A percentile compares a stretch with the other conserved stretches of the same genome.
Evolutionary conservation across 2,888 invertebrate species (phyloP).

Genomic region (Parnassius mnemosyne): DNA sequence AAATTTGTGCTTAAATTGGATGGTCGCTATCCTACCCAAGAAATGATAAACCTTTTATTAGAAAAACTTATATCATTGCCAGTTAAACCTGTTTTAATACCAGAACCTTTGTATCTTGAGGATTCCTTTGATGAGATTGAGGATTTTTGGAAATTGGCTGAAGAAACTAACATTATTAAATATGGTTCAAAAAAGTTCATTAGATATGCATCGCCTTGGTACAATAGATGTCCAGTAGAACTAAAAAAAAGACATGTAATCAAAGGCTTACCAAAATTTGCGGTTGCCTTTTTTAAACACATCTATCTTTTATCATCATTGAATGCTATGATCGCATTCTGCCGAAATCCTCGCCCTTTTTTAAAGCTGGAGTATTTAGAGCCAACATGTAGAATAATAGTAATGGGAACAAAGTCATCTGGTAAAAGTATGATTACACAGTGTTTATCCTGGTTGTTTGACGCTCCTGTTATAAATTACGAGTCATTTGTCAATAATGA

Average conservation of each 20-base stretch:
- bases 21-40: constrained; percentile 66
- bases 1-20: constrained; percentile 81
- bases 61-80: constrained; percentile 57
- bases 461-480: constrained; percentile 67
- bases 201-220: constrained; percentile 78
- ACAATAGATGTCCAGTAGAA: constrained; percentile 82
- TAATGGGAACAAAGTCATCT: constrained; percentile 81
- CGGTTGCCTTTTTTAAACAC: constrained; percentile 82
- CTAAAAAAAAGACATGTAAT: constrained; percentile 75
- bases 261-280: constrained; percentile 75
- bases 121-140: constrained; percentile 59
- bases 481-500: constrained; percentile 43
- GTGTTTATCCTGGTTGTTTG: constrained; percentile 77
- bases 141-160: constrained; percentile 64
- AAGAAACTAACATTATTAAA: constrained; percentile 49
- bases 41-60: constrained; percentile 74
- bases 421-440: constrained; percentile 81
- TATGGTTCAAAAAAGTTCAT: constrained; percentile 52
- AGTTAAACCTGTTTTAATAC: constrained; percentile 57
- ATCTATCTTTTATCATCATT: constrained; percentile 80
- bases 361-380: constrained; percentile 79
- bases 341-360: constrained; percentile 82
- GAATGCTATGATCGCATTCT: constrained; percentile 75
- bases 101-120: constrained; percentile 62
- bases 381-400: constrained; percentile 79